phyloP scores from a whole-genome alignment of 2,797 vertebrate genomes.

The Lepidocolaptes lacrymiger region DNA sequence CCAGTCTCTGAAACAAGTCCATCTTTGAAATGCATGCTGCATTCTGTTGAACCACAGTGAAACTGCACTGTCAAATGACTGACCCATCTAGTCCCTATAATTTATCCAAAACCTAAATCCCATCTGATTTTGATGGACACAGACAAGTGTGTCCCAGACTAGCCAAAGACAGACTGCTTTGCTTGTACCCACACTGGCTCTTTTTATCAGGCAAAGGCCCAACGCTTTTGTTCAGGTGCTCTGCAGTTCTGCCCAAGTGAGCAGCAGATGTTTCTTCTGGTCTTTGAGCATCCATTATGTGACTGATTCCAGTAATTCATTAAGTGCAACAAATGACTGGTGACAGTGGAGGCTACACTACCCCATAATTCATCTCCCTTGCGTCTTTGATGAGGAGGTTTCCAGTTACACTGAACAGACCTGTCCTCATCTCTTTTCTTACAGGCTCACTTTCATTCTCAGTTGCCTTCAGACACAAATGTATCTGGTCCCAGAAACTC shows the following conservation, averaged over 20 bases:
- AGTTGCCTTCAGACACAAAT: not conserved
- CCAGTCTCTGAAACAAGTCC: not conserved
- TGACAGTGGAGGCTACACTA: not conserved
- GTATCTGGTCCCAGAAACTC: not conserved
- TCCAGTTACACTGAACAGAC: not conserved
- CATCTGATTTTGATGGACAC: not conserved
- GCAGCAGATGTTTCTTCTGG: not conserved
- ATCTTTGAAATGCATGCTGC: not conserved
- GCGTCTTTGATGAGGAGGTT: not conserved
- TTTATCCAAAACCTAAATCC: not conserved
- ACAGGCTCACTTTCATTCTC: not conserved
- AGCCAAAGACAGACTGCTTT: not conserved
- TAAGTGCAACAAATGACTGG: not conserved
- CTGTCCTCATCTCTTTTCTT: not conserved
- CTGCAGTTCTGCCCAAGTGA: not conserved
- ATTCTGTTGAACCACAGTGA: not conserved
- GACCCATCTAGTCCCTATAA: not conserved
- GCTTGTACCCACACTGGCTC: not conserved
- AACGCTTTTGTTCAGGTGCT: not conserved
- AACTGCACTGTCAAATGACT: not conserved
- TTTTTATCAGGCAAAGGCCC: not conserved
- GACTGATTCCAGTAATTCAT: slow-evolving; percentile 6
- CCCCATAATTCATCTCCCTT: not conserved
- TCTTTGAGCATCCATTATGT: not conserved
- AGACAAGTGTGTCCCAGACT: not conserved